Evolutionary conservation across 2,888 invertebrate genomes (phyloP).

Genomic region (Hoplodrina blanda): DNA sequence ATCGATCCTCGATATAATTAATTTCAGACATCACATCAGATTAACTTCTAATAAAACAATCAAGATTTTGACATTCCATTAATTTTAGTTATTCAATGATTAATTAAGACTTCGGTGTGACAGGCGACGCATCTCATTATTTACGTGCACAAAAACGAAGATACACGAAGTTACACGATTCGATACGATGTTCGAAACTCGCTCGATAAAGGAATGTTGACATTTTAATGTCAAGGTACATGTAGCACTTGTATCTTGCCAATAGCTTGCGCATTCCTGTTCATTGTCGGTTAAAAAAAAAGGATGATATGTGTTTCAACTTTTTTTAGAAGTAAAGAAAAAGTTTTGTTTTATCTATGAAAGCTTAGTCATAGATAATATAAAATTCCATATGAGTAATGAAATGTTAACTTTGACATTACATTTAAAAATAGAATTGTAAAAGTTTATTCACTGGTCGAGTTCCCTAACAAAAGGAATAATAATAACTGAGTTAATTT

Average conservation of each 20-base stretch:
- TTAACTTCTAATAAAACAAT: slow-evolving; percentile 19
- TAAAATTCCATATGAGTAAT: too few species aligned
- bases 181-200: slow-evolving; percentile 53
- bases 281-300: slow-evolving; percentile 21
- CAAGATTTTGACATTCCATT: slow-evolving; percentile 5
- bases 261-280: slow-evolving; percentile 42
- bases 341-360: too few species aligned
- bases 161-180: slow-evolving; percentile 44
- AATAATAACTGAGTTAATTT: too few species aligned
- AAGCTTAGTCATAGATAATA: too few species aligned
- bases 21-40: neutral
- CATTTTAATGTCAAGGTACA: slow-evolving; percentile 83
- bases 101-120: slow-evolving; percentile 38
- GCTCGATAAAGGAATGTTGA: slow-evolving; percentile 76
- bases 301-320: neutral
- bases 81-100: slow-evolving; percentile 30
- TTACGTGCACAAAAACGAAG: slow-evolving; percentile 48
- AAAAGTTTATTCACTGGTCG: too few species aligned
- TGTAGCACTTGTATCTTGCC: slow-evolving; percentile 25
- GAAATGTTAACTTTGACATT: too few species aligned
- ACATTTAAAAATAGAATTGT: too few species aligned
- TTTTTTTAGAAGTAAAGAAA: neutral
- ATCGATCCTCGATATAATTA: neutral
- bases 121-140: slow-evolving; percentile 19
- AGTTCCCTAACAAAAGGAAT: too few species aligned